Conservation (phyloP, 2,113 vertebrate genomes). For the Brachyhypopomus gauderio region DNA sequence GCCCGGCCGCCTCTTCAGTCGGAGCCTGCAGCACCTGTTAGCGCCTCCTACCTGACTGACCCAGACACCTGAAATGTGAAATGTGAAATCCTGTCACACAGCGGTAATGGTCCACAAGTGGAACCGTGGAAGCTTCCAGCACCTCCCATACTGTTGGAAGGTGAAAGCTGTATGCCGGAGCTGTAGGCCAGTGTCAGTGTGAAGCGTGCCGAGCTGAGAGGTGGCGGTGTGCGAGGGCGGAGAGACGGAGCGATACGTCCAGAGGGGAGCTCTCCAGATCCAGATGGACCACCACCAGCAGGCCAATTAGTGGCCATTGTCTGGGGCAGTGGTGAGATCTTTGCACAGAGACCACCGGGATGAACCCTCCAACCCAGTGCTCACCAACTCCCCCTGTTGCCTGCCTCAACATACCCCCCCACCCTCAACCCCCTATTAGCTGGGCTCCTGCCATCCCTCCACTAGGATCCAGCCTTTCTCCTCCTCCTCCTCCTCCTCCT, state of each 20-base stretch:
- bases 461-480: not conserved
- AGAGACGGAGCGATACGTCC: constrained; percentile 37
- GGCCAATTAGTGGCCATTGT: constrained; percentile 59
- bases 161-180: not conserved
- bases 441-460: not conserved
- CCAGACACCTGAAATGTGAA: not conserved
- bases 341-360: constrained; percentile 53
- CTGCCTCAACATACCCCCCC: not conserved
- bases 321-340: constrained; percentile 41
- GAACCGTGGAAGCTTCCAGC: not conserved
- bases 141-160: not conserved
- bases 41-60: constrained; percentile 22
- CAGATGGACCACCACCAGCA: constrained; percentile 58
- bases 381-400: not conserved
- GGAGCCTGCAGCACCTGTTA: not conserved
- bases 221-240: not conserved
- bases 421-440: constrained; percentile 34
- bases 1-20: constrained; percentile 12
- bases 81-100: constrained; percentile 23
- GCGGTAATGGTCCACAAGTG: constrained; percentile 2
- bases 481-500: not conserved
- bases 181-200: not conserved
- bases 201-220: not conserved
- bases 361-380: constrained; percentile 38
- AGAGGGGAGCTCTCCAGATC: constrained; percentile 40